These are phyloP conservation scores for Pyrochroa serraticornis DNA, from an alignment of 2,888 invertebrate species.

Conservation along the genomic window DNA sequence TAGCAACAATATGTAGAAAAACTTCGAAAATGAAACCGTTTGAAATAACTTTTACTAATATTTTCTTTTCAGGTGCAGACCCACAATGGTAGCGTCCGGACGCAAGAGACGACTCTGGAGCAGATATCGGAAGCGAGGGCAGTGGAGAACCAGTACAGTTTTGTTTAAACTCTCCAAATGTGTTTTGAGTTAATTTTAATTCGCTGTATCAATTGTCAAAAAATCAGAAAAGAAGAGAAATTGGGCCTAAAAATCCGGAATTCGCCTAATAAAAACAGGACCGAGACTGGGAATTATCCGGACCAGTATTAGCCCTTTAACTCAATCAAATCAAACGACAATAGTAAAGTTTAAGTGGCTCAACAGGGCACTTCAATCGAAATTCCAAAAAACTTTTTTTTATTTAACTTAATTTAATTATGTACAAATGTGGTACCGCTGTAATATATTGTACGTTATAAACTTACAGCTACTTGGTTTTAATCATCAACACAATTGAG, in stretches of 20 bases:
- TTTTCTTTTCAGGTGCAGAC: conserved; percentile 67
- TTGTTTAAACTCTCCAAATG: conserved; percentile 60
- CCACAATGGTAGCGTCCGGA: conserved; percentile 81
- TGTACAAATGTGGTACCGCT: background rate
- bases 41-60: conserved; percentile 12
- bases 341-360: conserved; percentile 2
- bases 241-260: background rate
- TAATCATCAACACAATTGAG: conserved; percentile 34
- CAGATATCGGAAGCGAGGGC: conserved; percentile 65
- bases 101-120: conserved; percentile 79
- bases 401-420: background rate
- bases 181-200: background rate
- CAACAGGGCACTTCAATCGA: background rate
- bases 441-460: conserved; percentile 16
- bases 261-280: background rate
- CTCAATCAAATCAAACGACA: conserved; percentile 10
- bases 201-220: background rate
- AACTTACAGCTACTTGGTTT: background rate
- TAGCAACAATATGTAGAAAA: no score
- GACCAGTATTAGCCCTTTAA: background rate
- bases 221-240: background rate
- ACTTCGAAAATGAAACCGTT: no score
- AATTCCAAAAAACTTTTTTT: conserved; percentile 7
- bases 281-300: background rate
- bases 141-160: conserved; percentile 85